phyloP scores from a whole-genome alignment of 2,888 invertebrate species.

The Abrostola triplasia region DNA sequence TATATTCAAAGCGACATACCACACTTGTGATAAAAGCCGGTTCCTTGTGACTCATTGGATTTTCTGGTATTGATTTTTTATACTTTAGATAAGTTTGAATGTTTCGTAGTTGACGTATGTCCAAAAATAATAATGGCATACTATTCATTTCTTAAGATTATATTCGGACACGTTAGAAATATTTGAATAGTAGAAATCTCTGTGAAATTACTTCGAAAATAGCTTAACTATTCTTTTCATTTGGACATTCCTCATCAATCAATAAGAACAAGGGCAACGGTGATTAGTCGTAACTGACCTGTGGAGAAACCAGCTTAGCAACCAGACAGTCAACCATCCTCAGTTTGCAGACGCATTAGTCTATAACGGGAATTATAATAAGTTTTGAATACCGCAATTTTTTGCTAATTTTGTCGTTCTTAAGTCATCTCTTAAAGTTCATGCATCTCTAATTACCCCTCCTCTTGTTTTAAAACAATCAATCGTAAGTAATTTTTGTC shows the following conservation, averaged over 20 bases:
- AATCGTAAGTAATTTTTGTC: slow-evolving; percentile 19
- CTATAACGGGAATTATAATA: not conserved
- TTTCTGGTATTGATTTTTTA: slow-evolving; percentile 15
- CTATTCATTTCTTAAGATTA: not conserved
- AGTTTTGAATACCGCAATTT: not conserved
- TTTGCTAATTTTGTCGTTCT: not conserved
- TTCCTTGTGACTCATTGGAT: slow-evolving; percentile 41
- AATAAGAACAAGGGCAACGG: too few species aligned
- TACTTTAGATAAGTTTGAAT: not conserved
- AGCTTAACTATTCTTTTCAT: too few species aligned
- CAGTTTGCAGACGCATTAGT: not conserved
- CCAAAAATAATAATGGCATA: not conserved
- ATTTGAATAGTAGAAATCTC: too few species aligned
- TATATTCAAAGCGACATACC: slow-evolving; percentile 38
- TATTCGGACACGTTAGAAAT: too few species aligned
- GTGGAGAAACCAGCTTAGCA: too few species aligned
- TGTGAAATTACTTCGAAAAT: too few species aligned
- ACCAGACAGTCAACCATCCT: too few species aligned
- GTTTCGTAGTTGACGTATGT: not conserved
- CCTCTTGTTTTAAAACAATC: not conserved
- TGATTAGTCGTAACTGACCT: too few species aligned
- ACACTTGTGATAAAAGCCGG: slow-evolving; percentile 46
- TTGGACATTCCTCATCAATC: too few species aligned
- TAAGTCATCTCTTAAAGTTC: not conserved
- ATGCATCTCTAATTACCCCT: slow-evolving; percentile 1